Evolutionary conservation across 2,888 invertebrate genomes (phyloP), one percentile per base, ranked within the genome.

Genomic region (Cylloceria caligata): DNA sequence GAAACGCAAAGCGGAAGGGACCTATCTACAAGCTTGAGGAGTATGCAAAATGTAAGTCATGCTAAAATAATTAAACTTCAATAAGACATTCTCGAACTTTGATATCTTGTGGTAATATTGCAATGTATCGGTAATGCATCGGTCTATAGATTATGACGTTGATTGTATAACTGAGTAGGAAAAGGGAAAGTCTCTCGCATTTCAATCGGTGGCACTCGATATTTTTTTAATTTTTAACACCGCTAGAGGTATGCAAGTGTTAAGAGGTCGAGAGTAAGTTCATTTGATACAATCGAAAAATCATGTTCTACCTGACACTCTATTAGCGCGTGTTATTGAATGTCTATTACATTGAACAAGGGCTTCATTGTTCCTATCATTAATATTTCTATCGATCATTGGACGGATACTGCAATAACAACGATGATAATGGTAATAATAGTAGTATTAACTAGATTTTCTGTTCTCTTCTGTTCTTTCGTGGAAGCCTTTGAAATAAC

Each of bases 311-410:
- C 36, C 52, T 71, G 62, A 30, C 71, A 65, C 55, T 65, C 71
- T 55, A 42, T 68, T 52, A 60, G n/a, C 30, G 62, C 30, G 52
- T 71, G 42, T 77, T 55, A 45, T 60, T 39, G 62, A 69, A 57
- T 68, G 19, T 68, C 68, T 47, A 52, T 75, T 64, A 62, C 30
- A 55, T 45, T 19, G 64, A 75, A 75, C 74, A 80, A 64, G 80
- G 69, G 64, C 34, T 42, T 74, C 68, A 55, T 49, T 76, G 80
- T 80, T 71, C 49, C 55, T 42, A 65, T 76, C 36, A 67, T 72
- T 57, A 60, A 72, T 57, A 65, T 27, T 27, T 24, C 19, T 47
- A 67, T 47, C 57, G 36, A 57, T 30, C 71, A 42, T 24, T 36
- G 19, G 34, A 27, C 11, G 36, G 16, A 36, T 62, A 49, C 7